phyloP scores from a whole-genome alignment of 2,888 invertebrate genomes.

The Tinea pellionella region DNA sequence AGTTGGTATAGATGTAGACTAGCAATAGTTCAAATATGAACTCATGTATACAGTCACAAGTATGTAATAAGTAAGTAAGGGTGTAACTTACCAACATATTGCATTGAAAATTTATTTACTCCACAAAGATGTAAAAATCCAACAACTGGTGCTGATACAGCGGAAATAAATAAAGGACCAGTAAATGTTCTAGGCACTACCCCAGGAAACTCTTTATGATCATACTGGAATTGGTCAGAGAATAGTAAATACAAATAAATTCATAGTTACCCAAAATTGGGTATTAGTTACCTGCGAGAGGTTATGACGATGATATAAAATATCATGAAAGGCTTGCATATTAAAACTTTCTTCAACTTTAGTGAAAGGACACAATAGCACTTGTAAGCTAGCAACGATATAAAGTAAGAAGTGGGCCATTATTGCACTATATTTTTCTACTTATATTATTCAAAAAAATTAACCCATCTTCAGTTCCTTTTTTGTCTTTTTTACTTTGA shows the following conservation, averaged over 20 bases:
- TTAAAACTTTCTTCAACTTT: conserved; percentile 99
- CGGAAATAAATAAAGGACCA: conserved; percentile 87
- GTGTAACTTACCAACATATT: conserved; percentile 86
- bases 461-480: conserved; percentile 32
- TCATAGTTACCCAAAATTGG: conserved; percentile 55
- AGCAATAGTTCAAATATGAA: too few relatives aligned
- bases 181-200: conserved; percentile 97
- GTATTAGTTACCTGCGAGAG: conserved; percentile 78
- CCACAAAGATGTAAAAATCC: conserved; percentile 74
- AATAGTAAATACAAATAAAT: conserved; percentile 20
- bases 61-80: too few relatives aligned
- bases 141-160: conserved; percentile 81
- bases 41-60: too few relatives aligned
- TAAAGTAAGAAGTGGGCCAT: conserved; percentile 80
- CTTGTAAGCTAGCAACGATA: conserved; percentile 80
- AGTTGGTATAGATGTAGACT: too few relatives aligned
- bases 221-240: conserved; percentile 77
- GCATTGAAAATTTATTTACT: conserved; percentile 87
- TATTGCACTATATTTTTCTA: background rate
- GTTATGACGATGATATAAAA: conserved; percentile 88
- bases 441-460: conserved; percentile 21
- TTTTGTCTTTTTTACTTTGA: too few relatives aligned
- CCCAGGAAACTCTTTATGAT: conserved; percentile 97
- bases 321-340: conserved; percentile 97
- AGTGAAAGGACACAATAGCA: conserved; percentile 92